These are phyloP conservation scores for Cabera pusaria DNA, from an alignment of 2,888 invertebrate species.

Conservation along the genomic window DNA sequence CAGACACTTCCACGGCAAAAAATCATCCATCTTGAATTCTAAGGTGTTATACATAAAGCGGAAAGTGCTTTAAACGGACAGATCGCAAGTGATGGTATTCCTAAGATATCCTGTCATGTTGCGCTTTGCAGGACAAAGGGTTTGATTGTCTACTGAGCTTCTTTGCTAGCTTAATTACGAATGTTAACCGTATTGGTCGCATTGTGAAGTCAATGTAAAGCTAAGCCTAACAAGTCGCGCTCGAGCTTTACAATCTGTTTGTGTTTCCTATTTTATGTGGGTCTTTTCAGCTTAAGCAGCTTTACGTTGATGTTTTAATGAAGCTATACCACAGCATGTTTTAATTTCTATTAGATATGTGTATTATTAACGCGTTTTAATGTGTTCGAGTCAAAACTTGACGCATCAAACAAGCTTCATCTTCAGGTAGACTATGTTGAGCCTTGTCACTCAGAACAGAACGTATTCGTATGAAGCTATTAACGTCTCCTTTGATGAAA, in stretches of 20 bases:
- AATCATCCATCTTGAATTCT: constrained; percentile 6
- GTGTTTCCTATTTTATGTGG: constrained; percentile 36
- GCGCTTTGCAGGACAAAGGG: constrained; percentile 56
- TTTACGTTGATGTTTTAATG: background rate
- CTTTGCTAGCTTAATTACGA: constrained; percentile 62
- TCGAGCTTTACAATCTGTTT: constrained; percentile 16
- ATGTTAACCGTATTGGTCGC: constrained; percentile 44
- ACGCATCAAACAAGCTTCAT: no score
- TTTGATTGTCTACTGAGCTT: constrained; percentile 50
- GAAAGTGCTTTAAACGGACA: constrained; percentile 5
- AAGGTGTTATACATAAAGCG: constrained; percentile 7
- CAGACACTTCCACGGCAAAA: constrained; percentile 17
- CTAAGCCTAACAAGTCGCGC: constrained; percentile 27
- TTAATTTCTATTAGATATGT: constrained; percentile 1
- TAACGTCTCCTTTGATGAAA: constrained; percentile 28
- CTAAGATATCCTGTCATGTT: constrained; percentile 50
- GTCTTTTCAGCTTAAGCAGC: constrained; percentile 15
- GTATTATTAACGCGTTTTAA: no score
- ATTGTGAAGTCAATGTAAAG: constrained; percentile 45
- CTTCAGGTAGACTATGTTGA: constrained; percentile 13
- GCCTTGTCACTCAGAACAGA: constrained; percentile 22
- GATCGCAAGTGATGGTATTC: constrained; percentile 30
- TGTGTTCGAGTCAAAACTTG: no score
- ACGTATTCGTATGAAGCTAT: constrained; percentile 21
- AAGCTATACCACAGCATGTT: background rate